phyloP scores from a whole-genome alignment of 2,888 invertebrate genomes.

The Autographa pulchrina region DNA sequence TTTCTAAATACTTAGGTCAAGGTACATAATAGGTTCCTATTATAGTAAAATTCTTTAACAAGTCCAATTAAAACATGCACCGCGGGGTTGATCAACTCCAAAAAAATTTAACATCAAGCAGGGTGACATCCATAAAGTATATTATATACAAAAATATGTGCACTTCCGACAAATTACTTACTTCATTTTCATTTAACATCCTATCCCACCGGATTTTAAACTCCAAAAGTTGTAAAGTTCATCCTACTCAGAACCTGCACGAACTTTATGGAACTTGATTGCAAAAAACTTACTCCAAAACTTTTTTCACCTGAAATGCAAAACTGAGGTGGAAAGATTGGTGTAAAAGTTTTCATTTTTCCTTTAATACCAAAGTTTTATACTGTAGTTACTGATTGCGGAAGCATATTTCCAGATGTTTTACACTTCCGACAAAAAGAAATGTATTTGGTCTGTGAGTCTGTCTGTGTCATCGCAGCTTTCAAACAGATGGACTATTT shows the following conservation, averaged over 20 bases:
- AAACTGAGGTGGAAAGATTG: not conserved
- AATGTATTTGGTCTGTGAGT: no score
- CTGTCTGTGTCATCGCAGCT: no score
- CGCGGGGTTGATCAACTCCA: no score
- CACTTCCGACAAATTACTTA: not conserved
- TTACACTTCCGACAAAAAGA: not conserved
- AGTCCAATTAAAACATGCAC: no score
- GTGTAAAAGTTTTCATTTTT: not conserved
- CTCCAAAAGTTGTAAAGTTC: not conserved
- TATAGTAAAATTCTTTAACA: no score
- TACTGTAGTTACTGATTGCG: not conserved
- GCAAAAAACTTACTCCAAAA: not conserved
- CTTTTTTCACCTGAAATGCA: conserved; percentile 4
- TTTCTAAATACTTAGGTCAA: no score
- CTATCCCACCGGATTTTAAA: not conserved
- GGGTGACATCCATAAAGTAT: not conserved
- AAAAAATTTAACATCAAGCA: no score
- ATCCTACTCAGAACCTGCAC: not conserved
- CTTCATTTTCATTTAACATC: conserved; percentile 1
- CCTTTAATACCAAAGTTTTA: not conserved
- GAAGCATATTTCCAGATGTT: not conserved
- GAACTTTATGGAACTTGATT: not conserved
- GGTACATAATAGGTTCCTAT: no score
- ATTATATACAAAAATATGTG: not conserved
- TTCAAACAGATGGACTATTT: no score